Percentiles rank a stretch among this genome's conserved stretches.
phyloP scores from a whole-genome alignment of 2,888 invertebrate genomes.

The Caenorhabditis auriculariae region DNA sequence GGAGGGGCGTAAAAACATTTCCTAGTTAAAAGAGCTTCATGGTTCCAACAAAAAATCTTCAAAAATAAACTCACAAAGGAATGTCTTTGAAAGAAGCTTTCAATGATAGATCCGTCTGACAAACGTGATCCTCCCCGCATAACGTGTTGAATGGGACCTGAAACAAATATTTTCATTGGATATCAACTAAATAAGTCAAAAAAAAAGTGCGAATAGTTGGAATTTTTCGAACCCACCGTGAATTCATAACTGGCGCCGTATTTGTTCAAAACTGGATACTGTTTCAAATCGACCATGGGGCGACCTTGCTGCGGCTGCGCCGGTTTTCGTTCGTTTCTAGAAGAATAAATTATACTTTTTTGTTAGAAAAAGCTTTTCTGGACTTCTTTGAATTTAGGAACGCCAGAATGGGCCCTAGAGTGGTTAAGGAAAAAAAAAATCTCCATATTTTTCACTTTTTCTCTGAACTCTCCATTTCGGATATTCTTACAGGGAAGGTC shows the following conservation, averaged over 20 bases:
- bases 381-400: too few relatives aligned
- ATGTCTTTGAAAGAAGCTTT: slow-evolving; percentile 41
- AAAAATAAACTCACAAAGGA: slow-evolving; percentile 29
- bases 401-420: too few relatives aligned
- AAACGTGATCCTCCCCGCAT: slow-evolving; percentile 66
- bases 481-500: too few relatives aligned
- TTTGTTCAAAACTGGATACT: slow-evolving; percentile 56
- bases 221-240: slow-evolving; percentile 7
- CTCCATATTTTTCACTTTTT: too few relatives aligned
- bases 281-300: slow-evolving; percentile 40
- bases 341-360: too few relatives aligned
- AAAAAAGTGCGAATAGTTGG: neutral
- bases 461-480: too few relatives aligned
- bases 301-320: slow-evolving; percentile 28
- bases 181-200: too few relatives aligned
- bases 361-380: too few relatives aligned
- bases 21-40: too few relatives aligned
- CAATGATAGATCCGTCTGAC: slow-evolving; percentile 64
- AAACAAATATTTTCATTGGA: slow-evolving; percentile 1
- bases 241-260: slow-evolving; percentile 50
- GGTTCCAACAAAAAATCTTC: too few relatives aligned
- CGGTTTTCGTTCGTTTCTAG: slow-evolving; percentile 35
- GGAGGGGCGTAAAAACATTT: too few relatives aligned
- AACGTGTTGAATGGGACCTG: slow-evolving; percentile 65
- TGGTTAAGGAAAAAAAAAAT: too few relatives aligned